These are phyloP conservation scores for Cichladusa arquata DNA, from an alignment of 2,113 vertebrate species.

Conservation along the genomic window DNA sequence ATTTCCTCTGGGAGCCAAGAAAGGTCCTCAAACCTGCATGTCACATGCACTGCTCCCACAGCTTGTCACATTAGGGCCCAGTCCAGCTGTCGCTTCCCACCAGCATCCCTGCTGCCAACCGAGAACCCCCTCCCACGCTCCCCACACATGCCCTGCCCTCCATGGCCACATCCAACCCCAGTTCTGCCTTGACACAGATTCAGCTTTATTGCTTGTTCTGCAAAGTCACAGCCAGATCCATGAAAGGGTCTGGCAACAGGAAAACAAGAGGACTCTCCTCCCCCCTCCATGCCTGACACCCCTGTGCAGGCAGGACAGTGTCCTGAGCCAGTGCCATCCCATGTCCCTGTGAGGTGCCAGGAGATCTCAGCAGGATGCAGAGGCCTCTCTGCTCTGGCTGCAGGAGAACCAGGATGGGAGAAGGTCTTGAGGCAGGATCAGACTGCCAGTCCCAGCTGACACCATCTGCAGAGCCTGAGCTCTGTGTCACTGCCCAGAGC, in stretches of 20 bases:
- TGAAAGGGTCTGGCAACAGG: not conserved
- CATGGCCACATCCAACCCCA: not conserved
- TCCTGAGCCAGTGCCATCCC: not conserved
- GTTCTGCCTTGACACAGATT: not conserved
- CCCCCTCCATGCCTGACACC: accelerated
- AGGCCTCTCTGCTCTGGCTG: not conserved
- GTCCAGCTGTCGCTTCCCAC: not conserved
- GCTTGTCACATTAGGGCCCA: accelerated
- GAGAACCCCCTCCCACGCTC: not conserved
- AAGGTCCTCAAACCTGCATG: not conserved
- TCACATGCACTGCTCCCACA: accelerated
- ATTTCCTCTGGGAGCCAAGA: not conserved
- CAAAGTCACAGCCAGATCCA: not conserved
- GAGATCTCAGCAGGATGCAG: not conserved
- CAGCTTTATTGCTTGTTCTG: constrained; percentile 30
- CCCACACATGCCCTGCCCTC: not conserved
- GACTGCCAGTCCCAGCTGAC: not conserved
- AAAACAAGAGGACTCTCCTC: not conserved
- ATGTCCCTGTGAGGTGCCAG: not conserved
- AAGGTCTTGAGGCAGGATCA: not conserved
- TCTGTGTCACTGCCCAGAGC: not conserved
- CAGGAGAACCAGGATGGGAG: not conserved
- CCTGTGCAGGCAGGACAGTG: not conserved
- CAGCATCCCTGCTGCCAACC: not conserved
- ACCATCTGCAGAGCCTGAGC: not conserved